Evolutionary conservation across 2,113 vertebrate species (phyloP).

Genomic region (Pituophis catenifer): DNA sequence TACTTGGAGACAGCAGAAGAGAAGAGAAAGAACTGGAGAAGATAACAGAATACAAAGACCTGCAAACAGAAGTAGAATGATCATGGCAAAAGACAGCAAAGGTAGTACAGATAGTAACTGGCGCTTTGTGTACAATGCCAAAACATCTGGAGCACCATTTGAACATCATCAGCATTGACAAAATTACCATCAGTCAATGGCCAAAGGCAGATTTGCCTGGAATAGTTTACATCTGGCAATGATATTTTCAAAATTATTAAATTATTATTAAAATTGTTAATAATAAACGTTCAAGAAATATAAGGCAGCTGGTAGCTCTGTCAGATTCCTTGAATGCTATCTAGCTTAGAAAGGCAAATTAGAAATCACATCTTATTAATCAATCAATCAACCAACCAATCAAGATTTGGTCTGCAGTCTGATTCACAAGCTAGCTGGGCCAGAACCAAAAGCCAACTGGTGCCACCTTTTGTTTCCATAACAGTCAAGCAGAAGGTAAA

Average conservation of each 20-base stretch:
- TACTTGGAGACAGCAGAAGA: not conserved
- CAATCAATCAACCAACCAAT: not conserved
- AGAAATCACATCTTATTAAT: not conserved
- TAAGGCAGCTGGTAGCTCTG: not conserved
- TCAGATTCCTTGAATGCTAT: not conserved
- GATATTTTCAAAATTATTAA: not conserved
- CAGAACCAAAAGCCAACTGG: not conserved
- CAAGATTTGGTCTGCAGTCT: not conserved
- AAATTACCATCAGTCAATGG: not conserved
- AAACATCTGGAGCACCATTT: not conserved
- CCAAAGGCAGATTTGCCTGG: not conserved
- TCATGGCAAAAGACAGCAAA: not conserved
- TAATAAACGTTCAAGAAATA: not conserved
- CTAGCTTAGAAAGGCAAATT: not conserved
- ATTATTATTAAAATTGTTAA: not conserved
- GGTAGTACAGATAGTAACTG: not conserved
- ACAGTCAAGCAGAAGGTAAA: not conserved
- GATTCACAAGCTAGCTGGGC: accelerated
- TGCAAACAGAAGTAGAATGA: not conserved
- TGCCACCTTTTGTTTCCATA: not conserved
- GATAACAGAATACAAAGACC: not conserved
- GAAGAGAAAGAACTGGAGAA: not conserved
- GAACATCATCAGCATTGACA: not conserved
- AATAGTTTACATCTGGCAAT: not conserved
- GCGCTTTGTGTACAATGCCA: not conserved